phyloP scores from a whole-genome alignment of 2,113 vertebrate species.

The Arenaria interpres region DNA sequence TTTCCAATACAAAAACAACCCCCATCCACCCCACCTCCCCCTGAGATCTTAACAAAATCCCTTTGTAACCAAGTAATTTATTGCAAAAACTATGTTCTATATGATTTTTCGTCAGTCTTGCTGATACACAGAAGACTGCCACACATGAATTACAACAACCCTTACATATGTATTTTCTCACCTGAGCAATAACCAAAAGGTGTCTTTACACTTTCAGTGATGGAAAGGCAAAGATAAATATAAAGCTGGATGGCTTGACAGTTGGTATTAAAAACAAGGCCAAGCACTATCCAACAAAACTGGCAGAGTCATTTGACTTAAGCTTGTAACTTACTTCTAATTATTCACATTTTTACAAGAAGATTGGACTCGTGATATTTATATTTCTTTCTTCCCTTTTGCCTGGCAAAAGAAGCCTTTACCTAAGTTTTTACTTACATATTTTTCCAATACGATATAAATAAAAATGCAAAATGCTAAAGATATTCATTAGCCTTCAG shows the following conservation, averaged over 20 bases:
- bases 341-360: neutral
- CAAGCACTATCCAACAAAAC: neutral
- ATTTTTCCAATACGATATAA: neutral
- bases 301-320: neutral
- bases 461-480: neutral
- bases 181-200: neutral
- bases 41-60: neutral
- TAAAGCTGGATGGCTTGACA: neutral
- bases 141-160: neutral
- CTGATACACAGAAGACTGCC: neutral
- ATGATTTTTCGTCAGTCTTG: neutral
- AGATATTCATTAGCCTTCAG: neutral
- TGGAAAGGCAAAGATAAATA: neutral
- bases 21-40: neutral
- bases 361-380: neutral
- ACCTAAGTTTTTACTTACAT: neutral
- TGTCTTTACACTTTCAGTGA: neutral
- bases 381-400: neutral
- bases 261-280: neutral
- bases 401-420: neutral
- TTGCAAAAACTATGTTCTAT: neutral
- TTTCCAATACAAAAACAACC: neutral
- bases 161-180: neutral
- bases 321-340: neutral
- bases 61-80: neutral